phyloP scores from a whole-genome alignment of 2,797 vertebrate species.

The Pseudochromis fuscus region DNA sequence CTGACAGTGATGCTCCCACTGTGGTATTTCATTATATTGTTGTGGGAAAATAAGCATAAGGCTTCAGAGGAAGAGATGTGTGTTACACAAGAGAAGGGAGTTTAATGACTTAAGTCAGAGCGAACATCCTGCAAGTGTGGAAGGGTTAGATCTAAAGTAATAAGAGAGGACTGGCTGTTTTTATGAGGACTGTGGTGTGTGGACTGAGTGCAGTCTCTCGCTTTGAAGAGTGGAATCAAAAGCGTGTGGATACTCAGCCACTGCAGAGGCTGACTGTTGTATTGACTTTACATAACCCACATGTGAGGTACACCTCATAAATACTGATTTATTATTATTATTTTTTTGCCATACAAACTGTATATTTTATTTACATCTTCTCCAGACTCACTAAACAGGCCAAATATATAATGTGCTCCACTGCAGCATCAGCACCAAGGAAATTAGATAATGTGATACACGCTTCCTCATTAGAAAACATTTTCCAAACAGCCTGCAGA shows the following conservation, averaged over 20 bases:
- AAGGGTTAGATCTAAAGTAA: conserved; percentile 63
- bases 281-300: conserved; percentile 69
- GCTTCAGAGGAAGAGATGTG: conserved; percentile 28
- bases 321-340: conserved; percentile 13
- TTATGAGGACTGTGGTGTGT: conserved; percentile 49
- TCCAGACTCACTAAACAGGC: not conserved
- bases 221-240: conserved; percentile 76
- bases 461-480: conserved; percentile 43
- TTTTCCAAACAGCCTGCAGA: conserved; percentile 48
- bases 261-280: conserved; percentile 70
- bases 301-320: conserved; percentile 37
- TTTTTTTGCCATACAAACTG: conserved; percentile 7
- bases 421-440: conserved; percentile 18
- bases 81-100: conserved; percentile 30
- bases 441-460: conserved; percentile 12
- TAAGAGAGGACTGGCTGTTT: conserved; percentile 53
- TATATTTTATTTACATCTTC: not conserved
- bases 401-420: conserved; percentile 5
- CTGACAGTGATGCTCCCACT: conserved; percentile 36
- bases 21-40: conserved; percentile 57
- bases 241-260: conserved; percentile 50
- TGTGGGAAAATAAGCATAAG: conserved; percentile 43
- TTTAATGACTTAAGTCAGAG: conserved; percentile 62
- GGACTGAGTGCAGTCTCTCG: conserved; percentile 56
- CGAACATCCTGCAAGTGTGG: conserved; percentile 53